These are phyloP conservation scores for Botrylloides violaceus DNA, from an alignment of 23 tunicate genomes.

Conservation along the genomic window DNA sequence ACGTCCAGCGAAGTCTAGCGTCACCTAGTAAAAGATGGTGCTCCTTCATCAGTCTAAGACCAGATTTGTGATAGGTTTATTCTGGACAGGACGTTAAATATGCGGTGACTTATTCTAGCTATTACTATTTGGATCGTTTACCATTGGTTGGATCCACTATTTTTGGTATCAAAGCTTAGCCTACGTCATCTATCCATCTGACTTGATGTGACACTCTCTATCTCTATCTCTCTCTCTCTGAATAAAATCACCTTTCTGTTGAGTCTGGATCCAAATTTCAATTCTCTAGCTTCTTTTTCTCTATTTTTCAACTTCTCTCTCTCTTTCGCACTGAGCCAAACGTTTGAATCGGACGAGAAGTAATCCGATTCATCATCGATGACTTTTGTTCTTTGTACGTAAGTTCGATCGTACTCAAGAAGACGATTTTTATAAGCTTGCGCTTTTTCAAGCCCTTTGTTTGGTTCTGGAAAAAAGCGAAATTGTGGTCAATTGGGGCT, in stretches of 20 bases:
- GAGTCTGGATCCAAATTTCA: conserved; percentile 74
- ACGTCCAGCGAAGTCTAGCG: conserved; percentile 80
- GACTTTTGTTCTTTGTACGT: conserved; percentile 61
- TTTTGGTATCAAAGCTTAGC: no score
- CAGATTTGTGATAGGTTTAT: no score
- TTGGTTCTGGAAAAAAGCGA: neutral
- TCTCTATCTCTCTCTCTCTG: no score
- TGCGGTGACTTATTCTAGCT: no score
- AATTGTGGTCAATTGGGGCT: neutral
- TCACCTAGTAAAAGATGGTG: conserved; percentile 51
- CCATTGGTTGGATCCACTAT: no score
- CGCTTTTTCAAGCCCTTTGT: conserved; percentile 62
- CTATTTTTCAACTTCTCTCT: conserved; percentile 47
- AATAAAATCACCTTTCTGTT: conserved; percentile 71
- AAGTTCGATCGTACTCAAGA: conserved; percentile 76
- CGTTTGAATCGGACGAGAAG: conserved; percentile 55
- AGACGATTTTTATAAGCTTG: conserved; percentile 66
- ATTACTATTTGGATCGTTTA: no score
- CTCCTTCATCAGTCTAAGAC: no score
- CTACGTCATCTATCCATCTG: no score
- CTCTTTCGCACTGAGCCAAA: conserved; percentile 77
- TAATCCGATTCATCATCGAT: conserved; percentile 97
- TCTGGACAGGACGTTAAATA: no score
- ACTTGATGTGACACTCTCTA: no score
- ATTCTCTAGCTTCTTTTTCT: conserved; percentile 65